These are phyloP conservation scores for Dysdera silvatica DNA, from an alignment of 1,140 invertebrate species.

Conservation along the genomic window DNA sequence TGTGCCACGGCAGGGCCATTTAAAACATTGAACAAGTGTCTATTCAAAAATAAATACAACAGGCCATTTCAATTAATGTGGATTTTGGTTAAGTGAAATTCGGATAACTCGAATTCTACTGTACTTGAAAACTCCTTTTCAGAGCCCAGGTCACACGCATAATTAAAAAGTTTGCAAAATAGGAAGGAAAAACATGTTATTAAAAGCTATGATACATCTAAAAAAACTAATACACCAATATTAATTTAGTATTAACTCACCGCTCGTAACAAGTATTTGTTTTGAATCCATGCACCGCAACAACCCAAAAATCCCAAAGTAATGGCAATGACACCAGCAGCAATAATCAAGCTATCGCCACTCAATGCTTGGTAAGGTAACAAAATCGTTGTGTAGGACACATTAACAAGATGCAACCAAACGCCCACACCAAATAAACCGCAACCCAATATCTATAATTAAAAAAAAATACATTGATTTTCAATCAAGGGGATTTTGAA, in stretches of 20 bases:
- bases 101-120: no score
- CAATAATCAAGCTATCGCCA: constrained; percentile 59
- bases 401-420: constrained; percentile 59
- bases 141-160: no score
- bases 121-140: no score
- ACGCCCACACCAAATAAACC: constrained; percentile 63
- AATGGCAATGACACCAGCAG: constrained; percentile 59
- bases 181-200: background rate
- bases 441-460: constrained; percentile 62
- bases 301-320: constrained; percentile 69
- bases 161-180: background rate
- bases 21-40: no score
- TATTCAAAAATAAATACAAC: no score
- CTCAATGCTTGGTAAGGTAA: constrained; percentile 61
- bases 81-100: no score
- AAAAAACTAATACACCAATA: background rate
- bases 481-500: constrained; percentile 2
- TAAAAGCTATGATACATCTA: background rate
- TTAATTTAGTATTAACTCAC: constrained; percentile 47
- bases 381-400: constrained; percentile 60
- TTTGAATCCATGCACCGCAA: constrained; percentile 73
- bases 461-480: background rate
- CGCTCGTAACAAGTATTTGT: constrained; percentile 62
- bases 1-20: no score
- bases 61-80: no score